Evolutionary conservation across 2,888 invertebrate species (phyloP), one percentile per base, ranked within the genome.

Genomic region (Epicampocera succincta): DNA sequence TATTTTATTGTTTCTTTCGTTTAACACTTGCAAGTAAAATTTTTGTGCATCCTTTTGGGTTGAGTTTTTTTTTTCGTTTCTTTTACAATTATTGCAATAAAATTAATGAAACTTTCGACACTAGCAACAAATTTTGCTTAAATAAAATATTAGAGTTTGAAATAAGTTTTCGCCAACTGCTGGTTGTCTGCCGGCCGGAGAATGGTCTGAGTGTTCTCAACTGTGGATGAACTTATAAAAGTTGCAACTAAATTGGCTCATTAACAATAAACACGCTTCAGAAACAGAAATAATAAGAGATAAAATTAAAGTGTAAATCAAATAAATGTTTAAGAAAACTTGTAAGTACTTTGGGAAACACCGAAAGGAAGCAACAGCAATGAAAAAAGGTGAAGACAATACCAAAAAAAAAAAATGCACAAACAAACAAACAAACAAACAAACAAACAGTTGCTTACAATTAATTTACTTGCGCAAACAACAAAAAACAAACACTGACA

Each of bases 231-330:
- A 79, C 68, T 79, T 68, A 54, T 61, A 56, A 74, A 69, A 80
- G 60, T 80, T 80, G 84, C 80, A 84, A 80, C 80, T 83, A 77
- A 84, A 84, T 80, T 84, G 83, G 83, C 84, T 84, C 84, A 83
- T 84, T 84, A 84, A 76, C 75, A 84, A 83, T 83, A 83, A 84
- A 82, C 74, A 83, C 80, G 79, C 76, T 63, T 72, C 65, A 46
- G 77, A 60, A 60, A 44, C 40, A 48, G 42, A 65, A 46, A 56
- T 46, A 56, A 25, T 33, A 56, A 15, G 3, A 56, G 42, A 52
- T 42, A 25, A 76, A 56, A 54, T 76, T 82, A 61, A 84, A 84
- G 84, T 83, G 83, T 84, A 84, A 84, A 84, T 82, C 84, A 84
- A 84, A 84, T 83, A 83, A 84, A 75, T 79, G 77, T 69, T 76